Conservation (phyloP, 2,888 invertebrate species). For the Leptopilina drosophilae region DNA sequence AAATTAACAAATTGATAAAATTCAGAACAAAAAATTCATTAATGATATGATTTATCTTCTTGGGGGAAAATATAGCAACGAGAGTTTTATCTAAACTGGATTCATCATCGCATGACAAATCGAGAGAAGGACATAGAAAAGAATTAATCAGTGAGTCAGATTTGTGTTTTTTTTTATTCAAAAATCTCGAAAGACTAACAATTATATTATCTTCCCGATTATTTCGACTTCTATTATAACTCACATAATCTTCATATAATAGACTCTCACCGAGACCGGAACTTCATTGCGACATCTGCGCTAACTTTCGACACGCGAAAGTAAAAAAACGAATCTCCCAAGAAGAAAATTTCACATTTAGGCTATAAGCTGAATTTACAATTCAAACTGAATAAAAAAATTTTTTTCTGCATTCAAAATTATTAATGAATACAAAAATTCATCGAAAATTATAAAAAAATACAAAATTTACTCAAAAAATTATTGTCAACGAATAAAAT, state of each 20-base stretch:
- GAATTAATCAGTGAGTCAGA: not conserved
- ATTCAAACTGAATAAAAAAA: not conserved
- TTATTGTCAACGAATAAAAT: no score
- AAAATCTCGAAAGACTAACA: not conserved
- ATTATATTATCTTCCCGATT: conserved; percentile 1
- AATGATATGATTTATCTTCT: not conserved
- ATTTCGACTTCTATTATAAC: not conserved
- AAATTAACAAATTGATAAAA: not conserved
- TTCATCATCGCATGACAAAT: conserved; percentile 25
- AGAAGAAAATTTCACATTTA: not conserved
- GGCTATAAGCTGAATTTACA: no score
- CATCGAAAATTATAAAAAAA: no score
- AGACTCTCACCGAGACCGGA: conserved; percentile 16
- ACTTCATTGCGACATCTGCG: not conserved
- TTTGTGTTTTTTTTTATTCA: not conserved
- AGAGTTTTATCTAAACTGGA: conserved; percentile 8
- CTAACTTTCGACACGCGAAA: conserved; percentile 35
- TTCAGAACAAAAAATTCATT: no score
- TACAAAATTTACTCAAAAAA: no score
- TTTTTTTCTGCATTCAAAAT: not conserved
- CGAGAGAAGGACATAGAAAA: not conserved
- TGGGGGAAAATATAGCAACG: not conserved
- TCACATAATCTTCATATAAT: conserved; percentile 17
- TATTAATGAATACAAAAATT: no score
- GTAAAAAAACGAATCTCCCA: conserved; percentile 16